Evolutionary conservation across 30 jellyfish, hydroid and myxozoan genomes (phyloP), one percentile per base, ranked within the genome.

Genomic region (Sanderia malayensis): DNA sequence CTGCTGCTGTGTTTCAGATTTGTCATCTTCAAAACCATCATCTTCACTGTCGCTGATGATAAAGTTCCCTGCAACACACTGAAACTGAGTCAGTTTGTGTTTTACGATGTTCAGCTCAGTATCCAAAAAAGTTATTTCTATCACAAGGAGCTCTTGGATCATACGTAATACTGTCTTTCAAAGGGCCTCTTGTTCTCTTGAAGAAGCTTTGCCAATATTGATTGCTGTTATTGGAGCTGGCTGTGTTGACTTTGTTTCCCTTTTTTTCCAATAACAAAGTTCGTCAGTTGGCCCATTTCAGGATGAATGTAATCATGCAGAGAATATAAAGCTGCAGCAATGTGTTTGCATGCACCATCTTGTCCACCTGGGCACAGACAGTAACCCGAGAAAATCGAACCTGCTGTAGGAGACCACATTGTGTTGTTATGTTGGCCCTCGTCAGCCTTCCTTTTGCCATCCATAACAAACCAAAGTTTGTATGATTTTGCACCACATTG

Each of bases 291-390:
- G 86, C 45, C 70, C 86, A 58, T 74, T 49, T 71, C 76, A 58
- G 86, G 86, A 61, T 61, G 53, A 58, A 74, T 58, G 69, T 77
- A 74, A 58, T 74, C 86, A 58, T 74, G 86, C 76, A 74, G 86
- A 58, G 86, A 74, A 74, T 74, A 58, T 61, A 74, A 45, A 59
- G 84, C 84, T 30, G 84, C 84, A 1, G 84, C 84, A 53, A 72
- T 52, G 84, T 72, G 84, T 72, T 72, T 72, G 84, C 84, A 72
- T 31, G 84, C 84, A 25, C 84, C 84, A 58, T 72, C 84, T 23
- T 72, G 84, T 53, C 74, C 84, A 58, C 84, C 84, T 53, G 74
- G 84, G 57, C 84, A 72, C 75, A 72, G 30, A 32, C 84, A 72
- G 46, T 72, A 72, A 25, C 63, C 77, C 9, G 86, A 58, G 24